phyloP scores from a whole-genome alignment of 2,113 vertebrate genomes.

The Clarias magur region DNA sequence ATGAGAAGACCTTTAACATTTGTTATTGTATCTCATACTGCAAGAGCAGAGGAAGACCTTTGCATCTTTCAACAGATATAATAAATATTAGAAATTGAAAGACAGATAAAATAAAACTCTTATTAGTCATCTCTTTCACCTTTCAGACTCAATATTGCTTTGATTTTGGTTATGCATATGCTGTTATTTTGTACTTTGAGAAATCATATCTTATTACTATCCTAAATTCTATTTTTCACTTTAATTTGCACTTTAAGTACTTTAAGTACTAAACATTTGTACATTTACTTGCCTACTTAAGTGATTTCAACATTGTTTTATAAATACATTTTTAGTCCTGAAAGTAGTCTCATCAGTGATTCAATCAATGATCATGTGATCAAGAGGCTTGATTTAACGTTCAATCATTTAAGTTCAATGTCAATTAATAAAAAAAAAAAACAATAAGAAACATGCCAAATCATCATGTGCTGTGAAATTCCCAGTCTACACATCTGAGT shows the following conservation, averaged over 20 bases:
- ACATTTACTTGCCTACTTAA: background rate
- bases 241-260: background rate
- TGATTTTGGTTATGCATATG: background rate
- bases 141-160: background rate
- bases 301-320: too few relatives aligned
- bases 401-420: background rate
- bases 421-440: background rate
- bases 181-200: background rate
- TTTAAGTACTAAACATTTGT: background rate
- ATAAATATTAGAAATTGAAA: background rate
- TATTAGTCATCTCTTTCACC: background rate
- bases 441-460: background rate
- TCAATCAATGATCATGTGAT: background rate
- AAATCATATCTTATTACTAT: background rate
- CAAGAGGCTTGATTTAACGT: background rate
- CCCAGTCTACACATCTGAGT: background rate
- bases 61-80: background rate
- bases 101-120: background rate
- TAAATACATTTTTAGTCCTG: background rate
- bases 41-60: background rate
- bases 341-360: background rate
- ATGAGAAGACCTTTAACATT: conserved; percentile 26
- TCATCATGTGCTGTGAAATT: background rate
- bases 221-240: background rate
- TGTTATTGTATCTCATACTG: background rate